Base-by-base conservation (phyloP, 2,797 vertebrate genomes). In the Falco rusticolus region DNA sequence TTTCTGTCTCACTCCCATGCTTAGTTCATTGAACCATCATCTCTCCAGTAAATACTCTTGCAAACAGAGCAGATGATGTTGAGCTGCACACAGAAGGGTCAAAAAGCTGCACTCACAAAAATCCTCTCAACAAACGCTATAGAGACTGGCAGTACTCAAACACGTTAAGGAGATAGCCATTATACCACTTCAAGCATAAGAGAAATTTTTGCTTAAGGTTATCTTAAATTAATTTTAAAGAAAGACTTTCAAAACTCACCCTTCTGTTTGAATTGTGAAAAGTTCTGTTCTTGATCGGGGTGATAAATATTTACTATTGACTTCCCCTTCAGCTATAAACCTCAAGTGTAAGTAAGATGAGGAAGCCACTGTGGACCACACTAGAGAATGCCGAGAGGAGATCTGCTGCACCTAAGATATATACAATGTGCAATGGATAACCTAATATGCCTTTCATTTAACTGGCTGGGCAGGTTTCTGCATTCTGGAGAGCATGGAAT, bases 381-480 rank as follows among this genome's bases (percentile, higher is more conserved):
- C 93, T 96, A 96, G 96, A 97, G 97, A 97, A 89, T 97, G 97
- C 97, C 91, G 95, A 98, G 97, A 97, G 89, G 96, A 97, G 97
- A 96, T 97, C 96, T 97, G 97, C 96, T 98, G 97, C 98, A 97
- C 98, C 97, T 98, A 93, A 97, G 96, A 97, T 98, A 97, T 98
- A 98, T 98, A 98, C 97, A 97, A 97, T 97, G 98, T 98, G 98
- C 98, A 98, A 98, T 98, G 97, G 98, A 98, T 98, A 98, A 98
- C 98, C 98, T 98, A 98, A 98, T 98, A 98, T 98, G 98, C 97
- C 98, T 98, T 98, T 98, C 98, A 98, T 98, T 98, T 98, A 98
- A 99, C 98, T 98, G 97, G 98, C 98, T 97, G 97, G 98, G 98
- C 98, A 98, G 98, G 98, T 99, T 98, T 98, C 95, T 98, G 96